Evolutionary conservation across 2,113 vertebrate genomes (phyloP).

Genomic region (Parus major): DNA sequence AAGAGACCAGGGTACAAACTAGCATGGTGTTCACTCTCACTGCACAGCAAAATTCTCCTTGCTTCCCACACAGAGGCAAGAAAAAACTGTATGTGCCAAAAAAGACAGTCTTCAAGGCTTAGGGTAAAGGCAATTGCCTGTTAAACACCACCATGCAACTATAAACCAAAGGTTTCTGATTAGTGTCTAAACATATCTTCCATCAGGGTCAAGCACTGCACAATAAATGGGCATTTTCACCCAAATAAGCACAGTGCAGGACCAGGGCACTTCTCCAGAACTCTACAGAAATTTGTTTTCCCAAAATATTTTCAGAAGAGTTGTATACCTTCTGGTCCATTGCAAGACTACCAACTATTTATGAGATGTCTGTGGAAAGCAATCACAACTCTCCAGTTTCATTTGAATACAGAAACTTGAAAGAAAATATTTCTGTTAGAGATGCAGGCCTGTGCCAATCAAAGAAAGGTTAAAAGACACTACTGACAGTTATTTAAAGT

Average conservation of each 20-base stretch:
- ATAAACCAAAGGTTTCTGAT: background rate
- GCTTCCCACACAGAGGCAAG: background rate
- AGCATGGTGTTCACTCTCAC: background rate
- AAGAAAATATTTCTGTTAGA: background rate
- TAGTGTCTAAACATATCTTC: background rate
- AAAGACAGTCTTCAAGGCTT: background rate
- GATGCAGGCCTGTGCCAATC: background rate
- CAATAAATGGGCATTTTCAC: background rate
- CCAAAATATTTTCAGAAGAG: background rate
- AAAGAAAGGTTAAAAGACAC: background rate
- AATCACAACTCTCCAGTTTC: background rate
- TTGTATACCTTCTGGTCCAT: background rate
- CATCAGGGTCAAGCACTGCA: background rate
- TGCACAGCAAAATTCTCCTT: background rate
- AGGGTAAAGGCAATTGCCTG: background rate
- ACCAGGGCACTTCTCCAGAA: background rate
- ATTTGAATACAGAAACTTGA: background rate
- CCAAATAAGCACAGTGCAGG: background rate
- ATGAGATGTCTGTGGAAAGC: background rate
- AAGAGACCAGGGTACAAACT: background rate
- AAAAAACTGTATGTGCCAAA: background rate
- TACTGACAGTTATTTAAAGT: background rate
- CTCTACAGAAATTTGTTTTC: background rate
- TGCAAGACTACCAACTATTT: background rate
- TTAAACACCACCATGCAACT: background rate